Evolutionary conservation across 2,113 vertebrate species (phyloP), one percentile per base, ranked within the genome.

Genomic region (Polyodon spathula): DNA sequence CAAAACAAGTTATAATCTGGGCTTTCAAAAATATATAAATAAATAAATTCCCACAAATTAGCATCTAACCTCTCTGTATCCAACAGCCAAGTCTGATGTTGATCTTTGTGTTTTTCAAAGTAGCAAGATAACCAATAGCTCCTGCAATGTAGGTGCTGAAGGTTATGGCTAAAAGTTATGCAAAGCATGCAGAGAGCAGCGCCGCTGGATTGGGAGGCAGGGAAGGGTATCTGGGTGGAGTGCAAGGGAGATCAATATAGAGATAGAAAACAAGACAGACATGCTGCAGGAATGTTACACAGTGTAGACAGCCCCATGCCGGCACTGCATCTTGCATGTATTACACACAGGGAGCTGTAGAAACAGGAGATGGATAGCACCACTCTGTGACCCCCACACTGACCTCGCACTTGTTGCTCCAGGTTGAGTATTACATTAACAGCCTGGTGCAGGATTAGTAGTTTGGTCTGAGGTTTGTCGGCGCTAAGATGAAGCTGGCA

Each of bases 391-490:
- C 86, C 79, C 71, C 74, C 74, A 79, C 91, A 90, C 92, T 89
- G 79, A 97, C 96, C 96, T 91, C 96, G 88, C 86, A 98, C 96
- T 94, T 98, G 96, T 84, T 95, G 96, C 86, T 98, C 96, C 88
- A 98, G 85, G 83, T 93, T 95, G 72, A 98, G 93, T 76, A 98
- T 98, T 82, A 98, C 96, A 65, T 95, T 93, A 79, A 98, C 94
- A 9, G 96, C 96, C 87, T 98, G 96, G 87, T 98, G 96, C 70
- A 98, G 92, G 70, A 98, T 95, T 78, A 98, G 93, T 77, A 98
- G 93, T 90, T 98, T 98, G 89, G 96, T 98, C 92, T 99, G 96
- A 60, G 96, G 96, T 89, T 98, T 99, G 86, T 98, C 94, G 54
- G 93, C 96, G 90, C 87, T 95, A 75, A 98, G 93, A 88, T 98